Evolutionary conservation across 2,888 invertebrate genomes (phyloP).

Genomic region (Blomia tropicalis): DNA sequence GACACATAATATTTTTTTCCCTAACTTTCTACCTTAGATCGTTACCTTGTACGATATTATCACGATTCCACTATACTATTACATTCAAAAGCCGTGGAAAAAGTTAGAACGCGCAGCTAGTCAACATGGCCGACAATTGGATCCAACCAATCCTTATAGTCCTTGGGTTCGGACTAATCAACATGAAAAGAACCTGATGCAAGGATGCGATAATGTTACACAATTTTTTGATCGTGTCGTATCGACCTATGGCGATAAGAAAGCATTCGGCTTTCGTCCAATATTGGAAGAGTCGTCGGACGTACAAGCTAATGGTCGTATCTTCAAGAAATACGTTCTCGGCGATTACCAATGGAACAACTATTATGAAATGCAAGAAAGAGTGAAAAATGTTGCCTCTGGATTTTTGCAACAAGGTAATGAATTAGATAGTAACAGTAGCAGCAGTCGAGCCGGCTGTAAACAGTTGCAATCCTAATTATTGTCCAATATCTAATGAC

Average conservation of each 20-base stretch:
- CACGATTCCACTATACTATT: constrained; percentile 2
- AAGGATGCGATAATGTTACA: constrained; percentile 34
- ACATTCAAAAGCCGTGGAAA: constrained; percentile 13
- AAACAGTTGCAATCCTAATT: no score
- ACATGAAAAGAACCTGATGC: constrained; percentile 4
- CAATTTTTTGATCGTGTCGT: constrained; percentile 63
- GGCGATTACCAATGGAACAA: constrained; percentile 83
- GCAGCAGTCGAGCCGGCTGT: no score
- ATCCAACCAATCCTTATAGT: constrained; percentile 2
- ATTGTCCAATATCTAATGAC: no score
- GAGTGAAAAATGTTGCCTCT: constrained; percentile 59
- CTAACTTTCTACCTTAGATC: neutral
- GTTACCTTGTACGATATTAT: constrained; percentile 4
- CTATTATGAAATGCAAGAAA: constrained; percentile 56
- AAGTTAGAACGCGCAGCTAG: neutral
- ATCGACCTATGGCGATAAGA: constrained; percentile 52
- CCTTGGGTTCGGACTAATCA: constrained; percentile 8
- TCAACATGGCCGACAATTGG: neutral
- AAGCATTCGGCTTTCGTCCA: constrained; percentile 72
- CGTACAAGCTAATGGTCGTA: constrained; percentile 73
- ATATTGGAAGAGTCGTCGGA: constrained; percentile 86
- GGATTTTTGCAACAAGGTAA: constrained; percentile 51
- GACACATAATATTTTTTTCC: neutral
- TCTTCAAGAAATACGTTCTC: constrained; percentile 90
- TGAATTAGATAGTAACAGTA: neutral